phyloP scores from a whole-genome alignment of 2,888 invertebrate species.

The Stegana nigrithorax region DNA sequence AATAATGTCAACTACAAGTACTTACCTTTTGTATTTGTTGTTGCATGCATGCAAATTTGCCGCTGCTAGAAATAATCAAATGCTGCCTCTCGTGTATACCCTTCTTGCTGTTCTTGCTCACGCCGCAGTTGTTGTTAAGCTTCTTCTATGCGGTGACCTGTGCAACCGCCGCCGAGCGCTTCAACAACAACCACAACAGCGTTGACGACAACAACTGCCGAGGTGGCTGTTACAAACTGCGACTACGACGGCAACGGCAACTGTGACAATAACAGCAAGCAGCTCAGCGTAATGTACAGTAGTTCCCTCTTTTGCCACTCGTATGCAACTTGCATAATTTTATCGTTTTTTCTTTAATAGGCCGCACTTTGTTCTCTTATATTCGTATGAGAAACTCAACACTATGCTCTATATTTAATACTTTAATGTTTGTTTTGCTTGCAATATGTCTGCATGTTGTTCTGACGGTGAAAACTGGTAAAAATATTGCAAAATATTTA shows the following conservation, averaged over 20 bases:
- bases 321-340: conserved; percentile 57
- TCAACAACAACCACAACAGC: conserved; percentile 3
- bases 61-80: too few relatives aligned
- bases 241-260: conserved; percentile 14
- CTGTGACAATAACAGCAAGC: conserved; percentile 13
- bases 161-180: conserved; percentile 11
- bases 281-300: conserved; percentile 47
- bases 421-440: neutral
- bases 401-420: neutral
- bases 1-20: neutral
- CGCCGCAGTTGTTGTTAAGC: neutral
- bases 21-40: neutral
- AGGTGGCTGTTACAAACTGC: neutral
- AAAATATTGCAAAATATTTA: neutral
- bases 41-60: conserved; percentile 19
- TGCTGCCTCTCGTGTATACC: too few relatives aligned
- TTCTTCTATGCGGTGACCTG: conserved; percentile 9
- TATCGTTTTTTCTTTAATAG: neutral
- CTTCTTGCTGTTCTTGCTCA: neutral
- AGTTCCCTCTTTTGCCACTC: conserved; percentile 29
- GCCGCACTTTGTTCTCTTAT: neutral
- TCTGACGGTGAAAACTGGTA: neutral
- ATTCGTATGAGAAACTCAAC: too few relatives aligned
- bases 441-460: neutral
- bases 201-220: neutral